A percentile compares a stretch with the other conserved stretches of the same genome.
phyloP scores from a whole-genome alignment of 2,888 invertebrate genomes.

The Dugesia japonica region DNA sequence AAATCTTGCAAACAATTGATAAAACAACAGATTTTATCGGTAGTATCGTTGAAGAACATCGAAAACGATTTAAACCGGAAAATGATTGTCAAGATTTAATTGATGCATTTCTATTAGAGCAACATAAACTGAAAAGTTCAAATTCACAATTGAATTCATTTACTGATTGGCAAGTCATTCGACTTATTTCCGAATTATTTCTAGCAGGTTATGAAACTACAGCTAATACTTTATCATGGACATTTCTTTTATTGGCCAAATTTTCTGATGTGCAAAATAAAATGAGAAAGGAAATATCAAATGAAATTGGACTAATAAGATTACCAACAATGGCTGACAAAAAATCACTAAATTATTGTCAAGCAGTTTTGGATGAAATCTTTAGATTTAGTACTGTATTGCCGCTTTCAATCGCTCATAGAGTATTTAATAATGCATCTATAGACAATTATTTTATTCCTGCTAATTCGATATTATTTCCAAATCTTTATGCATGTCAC shows the following conservation, averaged over 20 bases:
- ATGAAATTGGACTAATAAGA: conserved; percentile 30
- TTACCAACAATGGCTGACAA: conserved; percentile 32
- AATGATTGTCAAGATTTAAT: conserved; percentile 35
- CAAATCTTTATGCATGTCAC: conserved; percentile 36
- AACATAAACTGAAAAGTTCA: conserved; percentile 1
- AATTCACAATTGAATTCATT: neutral
- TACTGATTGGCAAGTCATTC: conserved; percentile 34
- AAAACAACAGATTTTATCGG: neutral
- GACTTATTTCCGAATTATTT: conserved; percentile 36
- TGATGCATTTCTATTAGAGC: conserved; percentile 35
- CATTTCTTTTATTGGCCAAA: conserved; percentile 33
- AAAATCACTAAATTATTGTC: conserved; percentile 34
- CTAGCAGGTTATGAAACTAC: conserved; percentile 36
- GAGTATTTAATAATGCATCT: neutral
- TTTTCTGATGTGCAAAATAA: conserved; percentile 33
- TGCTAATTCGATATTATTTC: neutral
- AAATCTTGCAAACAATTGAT: neutral
- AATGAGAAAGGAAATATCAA: conserved; percentile 34
- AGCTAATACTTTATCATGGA: conserved; percentile 35
- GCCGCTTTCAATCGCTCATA: conserved; percentile 40
- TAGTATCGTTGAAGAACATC: conserved; percentile 34
- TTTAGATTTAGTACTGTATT: conserved; percentile 43
- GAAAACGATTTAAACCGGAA: conserved; percentile 34
- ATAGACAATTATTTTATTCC: conserved; percentile 14
- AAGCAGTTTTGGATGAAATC: conserved; percentile 39